Conservation (phyloP, 2,888 invertebrate genomes). For the Lysandra coridon region DNA sequence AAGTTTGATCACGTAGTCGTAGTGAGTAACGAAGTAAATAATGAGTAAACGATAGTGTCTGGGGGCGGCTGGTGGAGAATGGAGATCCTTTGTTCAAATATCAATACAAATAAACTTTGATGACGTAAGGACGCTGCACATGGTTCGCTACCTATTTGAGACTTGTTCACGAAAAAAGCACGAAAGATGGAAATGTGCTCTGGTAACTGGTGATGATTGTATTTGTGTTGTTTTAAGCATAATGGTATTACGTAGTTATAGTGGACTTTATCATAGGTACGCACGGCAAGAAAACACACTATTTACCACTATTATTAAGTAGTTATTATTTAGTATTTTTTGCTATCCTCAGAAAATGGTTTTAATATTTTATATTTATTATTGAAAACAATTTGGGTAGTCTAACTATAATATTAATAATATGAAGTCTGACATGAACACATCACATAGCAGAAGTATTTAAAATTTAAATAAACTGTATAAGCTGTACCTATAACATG, state of each 20-base stretch:
- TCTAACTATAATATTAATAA: neutral
- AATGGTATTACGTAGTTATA: too few relatives aligned
- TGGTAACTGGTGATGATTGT: too few relatives aligned
- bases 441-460: neutral
- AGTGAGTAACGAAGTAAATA: slow-evolving; percentile 16
- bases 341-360: too few relatives aligned
- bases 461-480: neutral
- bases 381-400: neutral
- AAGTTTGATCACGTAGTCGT: slow-evolving; percentile 4
- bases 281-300: too few relatives aligned
- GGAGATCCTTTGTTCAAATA: slow-evolving; percentile 1
- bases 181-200: too few relatives aligned
- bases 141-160: neutral
- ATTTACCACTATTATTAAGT: too few relatives aligned
- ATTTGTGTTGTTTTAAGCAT: too few relatives aligned
- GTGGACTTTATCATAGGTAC: too few relatives aligned
- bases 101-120: slow-evolving; percentile 23
- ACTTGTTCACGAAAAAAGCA: too few relatives aligned
- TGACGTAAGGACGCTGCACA: slow-evolving; percentile 12
- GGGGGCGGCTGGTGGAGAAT: neutral
- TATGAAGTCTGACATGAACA: neutral
- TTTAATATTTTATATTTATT: neutral
- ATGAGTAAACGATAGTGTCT: neutral
- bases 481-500: too few relatives aligned
- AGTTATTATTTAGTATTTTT: too few relatives aligned